Percentiles rank a stretch among this genome's conserved stretches.
Evolutionary conservation across 2,113 vertebrate genomes (phyloP).

Genomic region (Calyptommatus sinebrachiatus): DNA sequence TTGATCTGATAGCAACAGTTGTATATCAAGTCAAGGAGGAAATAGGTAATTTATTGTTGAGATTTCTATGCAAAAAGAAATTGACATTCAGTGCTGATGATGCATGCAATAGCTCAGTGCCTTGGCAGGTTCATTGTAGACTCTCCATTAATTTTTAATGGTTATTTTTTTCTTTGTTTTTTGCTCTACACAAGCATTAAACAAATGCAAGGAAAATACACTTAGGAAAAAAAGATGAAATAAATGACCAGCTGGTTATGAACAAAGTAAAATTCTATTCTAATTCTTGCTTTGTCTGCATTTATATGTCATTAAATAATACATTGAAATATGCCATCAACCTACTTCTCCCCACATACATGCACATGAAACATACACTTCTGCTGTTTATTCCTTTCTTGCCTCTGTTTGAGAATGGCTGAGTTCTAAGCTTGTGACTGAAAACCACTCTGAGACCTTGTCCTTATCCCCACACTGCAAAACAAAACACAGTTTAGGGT

Average conservation of each 20-base stretch:
- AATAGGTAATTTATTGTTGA: background rate
- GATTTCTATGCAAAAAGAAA: slow-evolving; percentile 2
- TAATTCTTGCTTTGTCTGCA: background rate
- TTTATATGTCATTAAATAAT: too few species aligned
- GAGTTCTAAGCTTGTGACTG: too few species aligned
- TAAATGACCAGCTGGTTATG: background rate
- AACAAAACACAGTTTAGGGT: too few species aligned
- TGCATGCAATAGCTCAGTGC: background rate
- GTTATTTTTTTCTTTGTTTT: slow-evolving; percentile 17
- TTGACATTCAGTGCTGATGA: slow-evolving; percentile 2
- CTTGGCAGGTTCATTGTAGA: background rate
- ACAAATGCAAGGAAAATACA: slow-evolving; percentile 3
- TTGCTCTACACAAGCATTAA: slow-evolving; percentile 15
- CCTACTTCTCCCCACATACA: too few species aligned
- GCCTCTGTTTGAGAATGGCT: too few species aligned
- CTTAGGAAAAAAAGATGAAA: background rate
- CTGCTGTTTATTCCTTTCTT: too few species aligned
- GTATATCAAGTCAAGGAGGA: background rate
- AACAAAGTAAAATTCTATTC: background rate
- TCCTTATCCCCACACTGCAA: too few species aligned
- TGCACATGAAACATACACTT: too few species aligned
- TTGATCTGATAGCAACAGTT: background rate
- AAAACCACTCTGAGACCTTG: too few species aligned
- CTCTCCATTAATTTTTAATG: background rate
- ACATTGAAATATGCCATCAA: too few species aligned